These are phyloP conservation scores for Scytalopus superciliaris DNA, from an alignment of 2,113 vertebrate genomes.

Conservation along the genomic window DNA sequence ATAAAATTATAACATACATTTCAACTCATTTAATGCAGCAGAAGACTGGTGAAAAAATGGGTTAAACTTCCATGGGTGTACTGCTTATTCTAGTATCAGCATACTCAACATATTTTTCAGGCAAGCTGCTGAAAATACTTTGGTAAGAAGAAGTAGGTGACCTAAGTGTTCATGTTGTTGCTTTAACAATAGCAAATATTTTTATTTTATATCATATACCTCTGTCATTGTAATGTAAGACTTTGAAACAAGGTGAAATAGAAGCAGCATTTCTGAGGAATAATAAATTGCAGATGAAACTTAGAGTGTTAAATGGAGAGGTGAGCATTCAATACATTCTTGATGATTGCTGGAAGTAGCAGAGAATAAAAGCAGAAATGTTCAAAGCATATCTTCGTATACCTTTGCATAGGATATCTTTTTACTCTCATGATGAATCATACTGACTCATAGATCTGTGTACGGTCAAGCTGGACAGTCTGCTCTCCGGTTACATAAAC, in stretches of 20 bases:
- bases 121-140: neutral
- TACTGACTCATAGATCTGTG: neutral
- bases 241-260: neutral
- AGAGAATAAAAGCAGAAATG: neutral
- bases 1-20: neutral
- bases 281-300: neutral
- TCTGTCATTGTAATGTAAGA: neutral
- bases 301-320: neutral
- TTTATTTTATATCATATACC: neutral
- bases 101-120: fast-evolving
- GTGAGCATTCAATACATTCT: neutral
- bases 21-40: neutral
- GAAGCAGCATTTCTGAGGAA: neutral
- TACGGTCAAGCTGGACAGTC: neutral
- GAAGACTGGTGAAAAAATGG: neutral
- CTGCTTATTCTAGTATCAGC: neutral
- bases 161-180: neutral
- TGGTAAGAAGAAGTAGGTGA: neutral
- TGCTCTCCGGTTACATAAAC: neutral
- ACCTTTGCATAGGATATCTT: neutral
- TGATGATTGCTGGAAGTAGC: neutral
- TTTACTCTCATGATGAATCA: neutral
- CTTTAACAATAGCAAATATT: neutral
- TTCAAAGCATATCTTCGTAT: neutral
- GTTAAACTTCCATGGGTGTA: neutral